phyloP scores from a whole-genome alignment of 2,797 vertebrate species.

The Aeoliscus strigatus region DNA sequence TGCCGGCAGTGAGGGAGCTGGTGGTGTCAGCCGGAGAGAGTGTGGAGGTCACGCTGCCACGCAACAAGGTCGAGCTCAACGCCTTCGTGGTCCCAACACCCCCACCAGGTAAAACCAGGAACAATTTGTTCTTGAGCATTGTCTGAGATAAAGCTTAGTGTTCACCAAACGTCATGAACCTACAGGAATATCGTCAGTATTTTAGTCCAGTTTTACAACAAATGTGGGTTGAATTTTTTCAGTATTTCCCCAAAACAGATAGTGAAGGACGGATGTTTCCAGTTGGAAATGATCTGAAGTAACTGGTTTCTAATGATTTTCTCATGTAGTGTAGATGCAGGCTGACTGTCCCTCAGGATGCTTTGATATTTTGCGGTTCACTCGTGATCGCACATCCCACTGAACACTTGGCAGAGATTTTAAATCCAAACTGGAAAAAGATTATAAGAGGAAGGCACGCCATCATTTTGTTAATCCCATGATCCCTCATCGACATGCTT shows the following conservation, averaged over 20 bases:
- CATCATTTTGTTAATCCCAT: slow-evolving; percentile 23
- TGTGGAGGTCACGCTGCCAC: slow-evolving; percentile 89
- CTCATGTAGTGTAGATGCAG: not conserved
- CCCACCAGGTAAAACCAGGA: slow-evolving; percentile 66
- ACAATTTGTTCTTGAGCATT: too few species aligned
- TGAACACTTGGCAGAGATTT: slow-evolving; percentile 11
- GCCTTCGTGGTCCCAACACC: slow-evolving; percentile 84
- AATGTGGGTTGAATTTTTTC: not conserved
- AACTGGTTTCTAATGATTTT: too few species aligned
- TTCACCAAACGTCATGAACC: too few species aligned
- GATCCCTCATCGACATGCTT: slow-evolving; percentile 9
- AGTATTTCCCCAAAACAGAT: not conserved
- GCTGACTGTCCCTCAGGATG: not conserved
- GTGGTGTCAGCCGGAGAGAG: slow-evolving; percentile 92
- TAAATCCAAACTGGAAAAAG: slow-evolving; percentile 14
- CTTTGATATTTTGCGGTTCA: not conserved
- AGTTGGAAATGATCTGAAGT: not conserved
- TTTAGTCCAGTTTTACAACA: too few species aligned
- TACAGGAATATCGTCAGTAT: too few species aligned
- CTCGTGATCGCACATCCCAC: slow-evolving; percentile 1
- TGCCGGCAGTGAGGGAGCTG: slow-evolving; percentile 79
- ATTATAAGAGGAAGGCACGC: slow-evolving; percentile 11
- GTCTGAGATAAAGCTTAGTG: too few species aligned
- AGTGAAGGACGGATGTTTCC: not conserved
- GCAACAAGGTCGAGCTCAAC: slow-evolving; percentile 88